Percentiles rank a stretch among this genome's conserved stretches.
These are phyloP conservation scores for Oreonectes daqikongensis DNA, from an alignment of 2,797 vertebrate genomes.

Conservation along the genomic window DNA sequence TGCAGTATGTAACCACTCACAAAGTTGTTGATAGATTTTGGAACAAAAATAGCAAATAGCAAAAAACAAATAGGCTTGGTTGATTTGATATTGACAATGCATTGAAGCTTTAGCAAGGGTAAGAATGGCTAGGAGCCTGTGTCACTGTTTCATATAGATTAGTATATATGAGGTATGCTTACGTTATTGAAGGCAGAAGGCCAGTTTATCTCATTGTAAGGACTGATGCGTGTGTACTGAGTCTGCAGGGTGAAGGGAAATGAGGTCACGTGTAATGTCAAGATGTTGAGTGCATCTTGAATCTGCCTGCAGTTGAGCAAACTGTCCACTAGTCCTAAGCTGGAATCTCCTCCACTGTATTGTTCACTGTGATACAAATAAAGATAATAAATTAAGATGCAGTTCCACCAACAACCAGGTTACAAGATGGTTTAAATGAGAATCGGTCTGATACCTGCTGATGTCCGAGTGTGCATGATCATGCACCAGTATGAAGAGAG, in stretches of 20 bases:
- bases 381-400: neutral
- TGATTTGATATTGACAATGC: too few relatives aligned
- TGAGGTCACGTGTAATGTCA: slow-evolving; percentile 94
- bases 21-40: too few relatives aligned
- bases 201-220: slow-evolving; percentile 99
- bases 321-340: slow-evolving; percentile 86
- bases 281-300: slow-evolving; percentile 90
- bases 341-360: slow-evolving; percentile 74
- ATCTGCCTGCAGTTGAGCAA: slow-evolving; percentile 92
- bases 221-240: slow-evolving; percentile 91
- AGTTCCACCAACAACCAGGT: neutral
- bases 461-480: slow-evolving; percentile 97
- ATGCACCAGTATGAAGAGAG: slow-evolving; percentile 91
- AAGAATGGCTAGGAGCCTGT: too few relatives aligned
- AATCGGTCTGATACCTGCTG: slow-evolving; percentile 77
- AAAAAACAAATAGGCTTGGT: too few relatives aligned
- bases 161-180: slow-evolving; percentile 57
- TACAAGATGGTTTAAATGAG: neutral
- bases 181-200: slow-evolving; percentile 89
- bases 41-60: too few relatives aligned
- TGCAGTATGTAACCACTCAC: too few relatives aligned
- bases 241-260: slow-evolving; percentile 96
- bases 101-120: too few relatives aligned
- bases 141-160: neutral
- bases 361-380: slow-evolving; percentile 61